Percentiles rank a stretch among this genome's conserved stretches.
Conservation (phyloP, 2,797 vertebrate genomes). For the Poecile montanus region DNA sequence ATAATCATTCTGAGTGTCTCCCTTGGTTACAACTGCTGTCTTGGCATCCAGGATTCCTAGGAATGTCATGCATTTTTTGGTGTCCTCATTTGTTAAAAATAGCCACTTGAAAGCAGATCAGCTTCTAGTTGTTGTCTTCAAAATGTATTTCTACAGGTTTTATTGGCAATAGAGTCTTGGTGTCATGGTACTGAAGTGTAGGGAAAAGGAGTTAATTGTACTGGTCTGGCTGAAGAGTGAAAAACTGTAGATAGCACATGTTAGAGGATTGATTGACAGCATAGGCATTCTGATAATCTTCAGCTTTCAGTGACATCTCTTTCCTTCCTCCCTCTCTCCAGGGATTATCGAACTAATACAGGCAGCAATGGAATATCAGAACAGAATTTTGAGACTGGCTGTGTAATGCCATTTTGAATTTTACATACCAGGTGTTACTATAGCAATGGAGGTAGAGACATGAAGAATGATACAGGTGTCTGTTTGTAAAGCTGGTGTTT, state of each 20-base stretch:
- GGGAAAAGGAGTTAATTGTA: neutral
- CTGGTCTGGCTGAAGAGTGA: neutral
- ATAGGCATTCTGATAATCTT: neutral
- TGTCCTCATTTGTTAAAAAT: neutral
- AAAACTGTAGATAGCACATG: neutral
- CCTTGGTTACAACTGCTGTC: neutral
- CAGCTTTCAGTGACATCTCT: neutral
- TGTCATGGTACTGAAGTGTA: neutral
- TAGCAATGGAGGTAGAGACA: neutral
- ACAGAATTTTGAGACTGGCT: neutral
- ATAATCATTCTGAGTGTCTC: neutral
- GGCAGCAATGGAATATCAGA: neutral
- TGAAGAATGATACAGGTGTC: neutral
- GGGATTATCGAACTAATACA: neutral
- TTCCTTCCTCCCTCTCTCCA: neutral
- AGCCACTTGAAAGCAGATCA: neutral
- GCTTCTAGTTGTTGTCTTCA: neutral
- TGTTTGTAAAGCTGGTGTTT: constrained; percentile 14
- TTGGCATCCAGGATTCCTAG: neutral
- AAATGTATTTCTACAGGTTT: neutral
- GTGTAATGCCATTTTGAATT: constrained; percentile 9
- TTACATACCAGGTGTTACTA: neutral
- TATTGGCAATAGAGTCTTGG: neutral
- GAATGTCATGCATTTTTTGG: neutral
- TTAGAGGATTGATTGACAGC: constrained; percentile 15